Evolutionary conservation across 2,113 vertebrate genomes (phyloP).

Genomic region (Addax nasomaculatus): DNA sequence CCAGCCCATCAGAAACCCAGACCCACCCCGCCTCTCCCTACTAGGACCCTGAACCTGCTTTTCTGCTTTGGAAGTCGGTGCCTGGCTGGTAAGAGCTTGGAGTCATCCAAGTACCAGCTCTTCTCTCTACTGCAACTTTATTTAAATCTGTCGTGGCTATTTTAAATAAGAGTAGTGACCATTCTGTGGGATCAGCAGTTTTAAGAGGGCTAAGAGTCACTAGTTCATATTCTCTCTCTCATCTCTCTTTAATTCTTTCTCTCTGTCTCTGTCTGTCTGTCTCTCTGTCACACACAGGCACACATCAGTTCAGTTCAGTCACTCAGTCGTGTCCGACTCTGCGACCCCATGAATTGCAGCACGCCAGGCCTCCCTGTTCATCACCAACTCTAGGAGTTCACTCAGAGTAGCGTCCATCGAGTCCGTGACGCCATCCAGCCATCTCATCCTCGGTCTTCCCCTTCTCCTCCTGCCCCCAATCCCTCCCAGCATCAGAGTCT

Average conservation of each 20-base stretch:
- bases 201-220: background rate
- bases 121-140: background rate
- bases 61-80: background rate
- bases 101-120: background rate
- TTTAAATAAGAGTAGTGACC: background rate
- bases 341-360: too few species aligned
- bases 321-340: too few species aligned
- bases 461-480: too few species aligned
- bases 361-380: too few species aligned
- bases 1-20: fast-evolving
- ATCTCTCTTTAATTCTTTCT: background rate
- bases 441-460: too few species aligned
- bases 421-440: too few species aligned
- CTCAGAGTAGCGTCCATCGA: too few species aligned
- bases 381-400: too few species aligned
- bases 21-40: background rate
- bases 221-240: background rate
- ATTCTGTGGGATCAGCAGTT: background rate
- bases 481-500: too few species aligned
- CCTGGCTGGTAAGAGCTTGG: background rate
- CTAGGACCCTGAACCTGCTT: background rate
- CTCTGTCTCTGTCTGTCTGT: background rate
- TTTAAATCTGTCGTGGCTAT: background rate
- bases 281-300: background rate
- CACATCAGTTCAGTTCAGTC: too few species aligned